Evolutionary conservation across 2,113 vertebrate genomes (phyloP).

Genomic region (Pelmatolapia mariae): DNA sequence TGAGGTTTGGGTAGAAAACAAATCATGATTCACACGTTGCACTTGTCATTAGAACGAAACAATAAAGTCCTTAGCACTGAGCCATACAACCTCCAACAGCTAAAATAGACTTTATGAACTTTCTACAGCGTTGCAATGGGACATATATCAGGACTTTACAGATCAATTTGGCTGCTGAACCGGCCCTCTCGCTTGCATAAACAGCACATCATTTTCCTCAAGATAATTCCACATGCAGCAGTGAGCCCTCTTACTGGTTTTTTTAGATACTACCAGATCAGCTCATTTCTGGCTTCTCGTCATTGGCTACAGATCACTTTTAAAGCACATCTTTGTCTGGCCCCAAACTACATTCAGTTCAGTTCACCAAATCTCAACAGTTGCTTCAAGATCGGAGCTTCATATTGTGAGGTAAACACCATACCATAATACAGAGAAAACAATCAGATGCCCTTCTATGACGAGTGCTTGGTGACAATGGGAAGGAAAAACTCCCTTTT

Average conservation of each 20-base stretch:
- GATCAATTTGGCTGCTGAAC: accelerated
- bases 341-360: neutral
- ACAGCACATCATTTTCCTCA: neutral
- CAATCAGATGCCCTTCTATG: neutral
- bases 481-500: neutral
- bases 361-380: neutral
- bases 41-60: accelerated
- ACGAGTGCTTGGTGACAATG: neutral
- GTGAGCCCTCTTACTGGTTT: neutral
- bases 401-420: neutral
- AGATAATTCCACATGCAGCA: neutral
- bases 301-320: neutral
- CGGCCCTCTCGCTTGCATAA: neutral
- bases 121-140: accelerated
- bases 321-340: neutral
- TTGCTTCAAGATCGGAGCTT: accelerated
- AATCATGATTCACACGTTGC: neutral
- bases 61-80: accelerated
- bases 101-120: neutral
- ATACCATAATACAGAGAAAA: neutral
- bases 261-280: neutral
- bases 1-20: neutral
- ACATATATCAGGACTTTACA: neutral
- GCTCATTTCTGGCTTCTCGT: neutral
- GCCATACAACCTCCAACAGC: neutral